phyloP scores from a whole-genome alignment of 2,113 vertebrate genomes.

The Forbesichthys papilliferus region DNA sequence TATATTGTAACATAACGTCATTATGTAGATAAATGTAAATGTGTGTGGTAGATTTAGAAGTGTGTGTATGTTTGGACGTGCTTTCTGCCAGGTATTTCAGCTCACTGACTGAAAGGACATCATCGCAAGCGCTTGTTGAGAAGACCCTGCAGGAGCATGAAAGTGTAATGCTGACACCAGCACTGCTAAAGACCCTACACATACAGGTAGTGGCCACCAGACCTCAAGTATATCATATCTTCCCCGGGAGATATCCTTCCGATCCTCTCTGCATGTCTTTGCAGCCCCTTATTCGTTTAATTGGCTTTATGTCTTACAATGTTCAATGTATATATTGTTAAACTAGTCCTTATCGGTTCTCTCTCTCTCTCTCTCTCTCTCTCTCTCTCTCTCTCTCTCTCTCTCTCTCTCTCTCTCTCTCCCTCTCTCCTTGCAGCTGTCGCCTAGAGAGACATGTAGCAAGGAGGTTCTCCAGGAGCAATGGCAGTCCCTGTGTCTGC shows the following conservation, averaged over 20 bases:
- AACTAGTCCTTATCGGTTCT: not conserved
- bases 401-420: not conserved
- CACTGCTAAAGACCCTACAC: conserved; percentile 86
- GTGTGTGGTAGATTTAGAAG: not conserved
- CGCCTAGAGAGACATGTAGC: conserved; percentile 50
- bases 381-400: conserved; percentile 3
- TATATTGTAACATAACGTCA: not conserved
- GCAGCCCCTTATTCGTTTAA: no score
- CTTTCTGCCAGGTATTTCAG: conserved; percentile 83
- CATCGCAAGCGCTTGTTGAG: conserved; percentile 80
- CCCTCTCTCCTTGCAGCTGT: conserved; percentile 60
- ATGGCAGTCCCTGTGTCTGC: conserved; percentile 84
- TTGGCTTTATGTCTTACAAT: no score
- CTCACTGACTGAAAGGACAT: conserved; percentile 82
- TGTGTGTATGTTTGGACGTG: not conserved
- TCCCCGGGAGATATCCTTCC: not conserved
- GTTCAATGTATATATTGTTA: not conserved
- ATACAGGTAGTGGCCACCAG: conserved; percentile 79
- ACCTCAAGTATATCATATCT: not conserved
- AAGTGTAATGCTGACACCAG: conserved; percentile 79
- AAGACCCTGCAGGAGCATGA: conserved; percentile 82
- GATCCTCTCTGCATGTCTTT: no score
- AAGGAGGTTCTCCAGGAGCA: conserved; percentile 73
- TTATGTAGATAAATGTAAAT: not conserved
- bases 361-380: not conserved